A percentile compares a stretch with the other conserved stretches of the same genome.
These are phyloP conservation scores for Manis crassicaudata DNA, from an alignment of 2,797 vertebrate genomes.

Conservation along the genomic window DNA sequence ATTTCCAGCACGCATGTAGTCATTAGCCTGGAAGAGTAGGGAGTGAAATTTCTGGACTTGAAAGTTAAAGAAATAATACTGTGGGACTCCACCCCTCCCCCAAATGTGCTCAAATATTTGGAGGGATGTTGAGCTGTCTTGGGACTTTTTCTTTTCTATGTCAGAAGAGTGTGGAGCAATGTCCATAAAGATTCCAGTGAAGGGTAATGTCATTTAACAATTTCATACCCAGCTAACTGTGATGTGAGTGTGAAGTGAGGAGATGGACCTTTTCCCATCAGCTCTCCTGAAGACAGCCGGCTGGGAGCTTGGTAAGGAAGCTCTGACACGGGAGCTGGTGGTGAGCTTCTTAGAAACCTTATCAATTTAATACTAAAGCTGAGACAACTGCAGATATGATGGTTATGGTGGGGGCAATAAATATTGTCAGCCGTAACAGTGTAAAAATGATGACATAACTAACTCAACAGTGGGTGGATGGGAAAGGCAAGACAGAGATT, in stretches of 20 bases:
- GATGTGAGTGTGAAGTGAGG: neutral
- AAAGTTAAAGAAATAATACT: neutral
- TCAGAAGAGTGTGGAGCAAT: neutral
- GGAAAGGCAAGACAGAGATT: neutral
- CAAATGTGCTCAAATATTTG: neutral
- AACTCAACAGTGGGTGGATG: neutral
- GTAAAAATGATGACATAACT: neutral
- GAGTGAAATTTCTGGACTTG: neutral
- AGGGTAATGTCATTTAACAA: neutral
- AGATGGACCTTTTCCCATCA: neutral
- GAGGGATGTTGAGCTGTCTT: too few relatives aligned
- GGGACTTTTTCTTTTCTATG: neutral
- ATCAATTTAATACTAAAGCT: neutral
- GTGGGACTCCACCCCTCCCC: neutral
- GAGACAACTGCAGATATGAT: neutral
- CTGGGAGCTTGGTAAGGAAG: neutral
- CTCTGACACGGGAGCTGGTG: too few relatives aligned
- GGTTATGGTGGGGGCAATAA: too few relatives aligned
- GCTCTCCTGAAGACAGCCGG: neutral
- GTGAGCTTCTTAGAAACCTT: neutral
- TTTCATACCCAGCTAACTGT: conserved; percentile 34
- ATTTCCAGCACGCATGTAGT: neutral
- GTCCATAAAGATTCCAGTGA: neutral
- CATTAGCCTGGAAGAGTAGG: neutral
- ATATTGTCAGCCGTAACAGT: neutral